A percentile compares a stretch with the other conserved stretches of the same genome.
Evolutionary conservation across 2,888 invertebrate genomes (phyloP).

Genomic region (Mythimna vitellina): DNA sequence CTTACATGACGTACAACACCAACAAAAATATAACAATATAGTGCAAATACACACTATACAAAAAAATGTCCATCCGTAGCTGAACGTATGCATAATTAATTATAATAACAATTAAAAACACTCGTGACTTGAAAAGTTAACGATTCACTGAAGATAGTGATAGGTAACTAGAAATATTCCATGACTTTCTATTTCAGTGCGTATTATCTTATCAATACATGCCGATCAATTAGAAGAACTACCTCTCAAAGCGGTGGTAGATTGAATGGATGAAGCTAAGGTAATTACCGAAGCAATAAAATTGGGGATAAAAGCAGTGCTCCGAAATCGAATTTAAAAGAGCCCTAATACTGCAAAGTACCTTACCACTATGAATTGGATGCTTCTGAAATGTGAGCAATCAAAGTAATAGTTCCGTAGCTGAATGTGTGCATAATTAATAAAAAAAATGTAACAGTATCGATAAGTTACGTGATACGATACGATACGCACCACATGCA

Average conservation of each 20-base stretch:
- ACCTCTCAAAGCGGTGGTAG: conserved; percentile 8
- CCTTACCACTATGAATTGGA: background rate
- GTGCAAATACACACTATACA: conserved; percentile 4
- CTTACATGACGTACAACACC: conserved; percentile 35
- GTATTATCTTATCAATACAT: conserved; percentile 35
- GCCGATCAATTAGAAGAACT: conserved; percentile 11
- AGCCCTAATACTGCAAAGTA: background rate
- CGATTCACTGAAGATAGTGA: conserved; percentile 18
- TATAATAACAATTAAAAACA: background rate
- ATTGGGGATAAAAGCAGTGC: background rate
- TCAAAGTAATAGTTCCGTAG: no score
- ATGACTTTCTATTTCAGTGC: background rate
- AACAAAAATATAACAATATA: conserved; percentile 8
- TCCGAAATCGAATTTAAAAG: background rate
- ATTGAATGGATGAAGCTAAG: background rate
- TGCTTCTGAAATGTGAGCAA: background rate
- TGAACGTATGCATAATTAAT: background rate
- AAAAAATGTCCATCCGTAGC: conserved; percentile 10
- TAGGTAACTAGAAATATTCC: conserved; percentile 27
- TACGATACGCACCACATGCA: background rate
- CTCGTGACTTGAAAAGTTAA: conserved; percentile 14
- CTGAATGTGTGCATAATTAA: no score
- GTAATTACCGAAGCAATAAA: background rate
- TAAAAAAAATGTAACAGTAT: background rate
- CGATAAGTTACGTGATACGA: background rate